Evolutionary conservation across 2,797 vertebrate species (phyloP), one percentile per base, ranked within the genome.

Genomic region (Gymnothorax javanicus): DNA sequence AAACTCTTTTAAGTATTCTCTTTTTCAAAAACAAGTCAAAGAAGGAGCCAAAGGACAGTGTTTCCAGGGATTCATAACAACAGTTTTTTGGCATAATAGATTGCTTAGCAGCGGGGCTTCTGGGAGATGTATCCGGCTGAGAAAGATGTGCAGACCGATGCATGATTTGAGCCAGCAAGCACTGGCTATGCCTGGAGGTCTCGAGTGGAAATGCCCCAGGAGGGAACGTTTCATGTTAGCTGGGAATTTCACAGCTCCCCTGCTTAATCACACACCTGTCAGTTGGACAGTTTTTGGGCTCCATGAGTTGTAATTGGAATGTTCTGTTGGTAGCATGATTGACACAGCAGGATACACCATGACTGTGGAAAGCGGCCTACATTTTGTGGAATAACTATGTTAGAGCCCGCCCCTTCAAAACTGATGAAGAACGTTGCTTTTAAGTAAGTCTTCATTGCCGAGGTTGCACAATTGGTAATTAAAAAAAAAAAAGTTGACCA

Each of bases 21-120:
- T 79, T 79, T 20, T 73, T 85, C 64, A n/a, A 64, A 17, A 50
- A 23, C 17, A 84, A 17, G 60, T 43, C 23, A 71, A 43, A 4
- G 84, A 84, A 84, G 27, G 64, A 84, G 84, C 43, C 64, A 85
- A 52, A 33, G 71, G 57, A 86, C 85, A 79, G 17, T 13, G 11
- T 25, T 75, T 75, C 4, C 69, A 58, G n/a, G 33, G 25, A 58
- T 79, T 77, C 56, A 27, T 54, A 57, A 57, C 54, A 79, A 58
- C 23, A 20, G 9, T 71, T 25, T 58, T 58, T 33, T 23, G 67
- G 75, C 54, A 13, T 54, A 25, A 77, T 11, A 77, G 56, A 86
- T 86, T 77, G 52, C 4, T 15, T n/a, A n/a, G 33, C 43, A 20
- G 33, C 20, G 73, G 43, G 73, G 73, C 52, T 77, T 43, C n/a